A percentile compares a stretch with the other conserved stretches of the same genome.
These are phyloP conservation scores for Spisula solida DNA, from an alignment of 2,888 invertebrate genomes.

Conservation along the genomic window DNA sequence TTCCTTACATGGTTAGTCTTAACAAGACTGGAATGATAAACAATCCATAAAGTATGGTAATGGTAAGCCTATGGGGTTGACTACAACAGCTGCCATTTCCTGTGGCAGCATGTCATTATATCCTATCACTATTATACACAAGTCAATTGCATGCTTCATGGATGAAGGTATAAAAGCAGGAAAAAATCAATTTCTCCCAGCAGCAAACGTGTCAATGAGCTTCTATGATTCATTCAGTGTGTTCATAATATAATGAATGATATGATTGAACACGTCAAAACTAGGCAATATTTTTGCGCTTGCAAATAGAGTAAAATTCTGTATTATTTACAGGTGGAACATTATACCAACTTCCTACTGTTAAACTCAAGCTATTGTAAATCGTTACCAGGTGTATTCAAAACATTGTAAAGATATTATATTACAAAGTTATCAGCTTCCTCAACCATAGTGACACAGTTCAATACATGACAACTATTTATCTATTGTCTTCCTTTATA, in stretches of 20 bases:
- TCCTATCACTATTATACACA: slow-evolving; percentile 30
- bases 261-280: neutral
- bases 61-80: slow-evolving; percentile 5
- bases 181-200: slow-evolving; percentile 38
- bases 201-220: neutral
- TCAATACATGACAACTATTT: neutral
- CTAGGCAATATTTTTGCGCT: neutral
- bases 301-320: neutral
- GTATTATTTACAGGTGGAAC: neutral
- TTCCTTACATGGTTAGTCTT: slow-evolving; percentile 5
- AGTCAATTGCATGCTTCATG: slow-evolving; percentile 46
- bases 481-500: neutral
- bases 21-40: neutral
- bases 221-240: slow-evolving; percentile 13
- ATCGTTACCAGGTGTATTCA: neutral
- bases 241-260: neutral
- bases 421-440: neutral
- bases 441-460: neutral
- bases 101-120: slow-evolving; percentile 39
- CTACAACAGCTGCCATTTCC: slow-evolving; percentile 21
- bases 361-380: neutral
- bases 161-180: slow-evolving; percentile 16
- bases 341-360: neutral
- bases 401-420: neutral
- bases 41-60: neutral